Evolutionary conservation across 2,888 invertebrate species (phyloP).

Genomic region (Mythimna vitellina): DNA sequence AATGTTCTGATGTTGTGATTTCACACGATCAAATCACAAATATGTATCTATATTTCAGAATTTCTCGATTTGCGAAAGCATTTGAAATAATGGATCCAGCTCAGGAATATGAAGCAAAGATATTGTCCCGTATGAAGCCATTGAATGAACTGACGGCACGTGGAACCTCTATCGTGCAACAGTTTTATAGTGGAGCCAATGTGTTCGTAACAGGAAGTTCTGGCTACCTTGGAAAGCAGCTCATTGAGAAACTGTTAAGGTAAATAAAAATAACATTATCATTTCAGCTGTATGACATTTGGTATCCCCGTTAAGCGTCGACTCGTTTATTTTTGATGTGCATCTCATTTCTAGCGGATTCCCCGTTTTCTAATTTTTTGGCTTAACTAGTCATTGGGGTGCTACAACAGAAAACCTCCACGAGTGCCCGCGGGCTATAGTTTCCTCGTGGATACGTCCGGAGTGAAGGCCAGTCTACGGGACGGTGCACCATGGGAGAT

Average conservation of each 20-base stretch:
- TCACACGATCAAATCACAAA: not conserved
- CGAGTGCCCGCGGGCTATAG: no score
- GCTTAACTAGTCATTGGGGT: no score
- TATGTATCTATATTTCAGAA: not conserved
- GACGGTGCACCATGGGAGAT: no score
- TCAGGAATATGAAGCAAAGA: not conserved
- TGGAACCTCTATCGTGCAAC: constrained; percentile 77
- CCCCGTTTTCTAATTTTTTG: no score
- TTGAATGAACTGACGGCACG: constrained; percentile 35
- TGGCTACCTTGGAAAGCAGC: constrained; percentile 91
- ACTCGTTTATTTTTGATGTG: no score
- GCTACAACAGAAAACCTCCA: no score
- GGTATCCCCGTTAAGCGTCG: no score
- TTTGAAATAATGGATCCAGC: constrained; percentile 40
- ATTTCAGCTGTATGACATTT: no score
- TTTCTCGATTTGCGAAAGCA: not conserved
- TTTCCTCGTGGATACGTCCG: no score
- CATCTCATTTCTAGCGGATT: no score
- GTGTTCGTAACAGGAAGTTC: constrained; percentile 96
- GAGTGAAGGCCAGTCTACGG: no score
- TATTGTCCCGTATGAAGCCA: constrained; percentile 23
- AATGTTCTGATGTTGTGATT: no score
- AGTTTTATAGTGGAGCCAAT: constrained; percentile 88
- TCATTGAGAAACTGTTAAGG: constrained; percentile 64
- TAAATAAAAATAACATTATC: constrained; percentile 41